Evolutionary conservation across 2,113 vertebrate genomes (phyloP).

Genomic region (Octodon degus): DNA sequence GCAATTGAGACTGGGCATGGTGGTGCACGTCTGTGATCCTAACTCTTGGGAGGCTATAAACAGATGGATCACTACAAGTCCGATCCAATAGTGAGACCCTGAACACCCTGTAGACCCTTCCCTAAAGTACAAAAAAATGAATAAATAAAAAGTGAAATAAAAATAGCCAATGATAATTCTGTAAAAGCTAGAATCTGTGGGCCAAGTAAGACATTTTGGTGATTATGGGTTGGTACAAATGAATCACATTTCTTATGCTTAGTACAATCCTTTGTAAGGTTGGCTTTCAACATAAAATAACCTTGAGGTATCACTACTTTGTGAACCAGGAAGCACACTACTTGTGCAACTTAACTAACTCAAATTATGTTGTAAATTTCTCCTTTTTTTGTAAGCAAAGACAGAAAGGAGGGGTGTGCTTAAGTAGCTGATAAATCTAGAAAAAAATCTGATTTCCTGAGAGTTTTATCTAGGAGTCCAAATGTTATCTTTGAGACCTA

Average conservation of each 20-base stretch:
- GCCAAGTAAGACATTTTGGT: neutral
- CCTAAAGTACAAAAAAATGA: too few species aligned
- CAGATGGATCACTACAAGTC: too few species aligned
- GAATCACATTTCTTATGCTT: neutral
- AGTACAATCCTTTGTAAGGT: neutral
- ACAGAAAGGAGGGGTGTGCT: neutral
- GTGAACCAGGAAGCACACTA: neutral
- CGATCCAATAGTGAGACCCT: too few species aligned
- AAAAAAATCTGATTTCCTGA: neutral
- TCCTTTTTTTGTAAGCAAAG: conserved; percentile 46
- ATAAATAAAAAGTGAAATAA: neutral
- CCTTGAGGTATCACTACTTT: neutral
- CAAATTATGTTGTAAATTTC: neutral
- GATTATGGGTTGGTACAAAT: neutral
- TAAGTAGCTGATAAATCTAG: neutral
- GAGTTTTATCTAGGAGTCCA: neutral
- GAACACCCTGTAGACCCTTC: too few species aligned
- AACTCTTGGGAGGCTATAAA: too few species aligned
- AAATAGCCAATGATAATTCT: neutral
- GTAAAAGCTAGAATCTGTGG: neutral
- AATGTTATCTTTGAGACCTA: neutral
- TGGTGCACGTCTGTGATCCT: too few species aligned
- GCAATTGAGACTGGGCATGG: too few species aligned
- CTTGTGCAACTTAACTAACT: neutral
- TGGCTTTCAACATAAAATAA: neutral